A percentile compares a stretch with the other conserved stretches of the same genome.
Conservation (phyloP, 2,797 vertebrate genomes). For the Periparus ater region DNA sequence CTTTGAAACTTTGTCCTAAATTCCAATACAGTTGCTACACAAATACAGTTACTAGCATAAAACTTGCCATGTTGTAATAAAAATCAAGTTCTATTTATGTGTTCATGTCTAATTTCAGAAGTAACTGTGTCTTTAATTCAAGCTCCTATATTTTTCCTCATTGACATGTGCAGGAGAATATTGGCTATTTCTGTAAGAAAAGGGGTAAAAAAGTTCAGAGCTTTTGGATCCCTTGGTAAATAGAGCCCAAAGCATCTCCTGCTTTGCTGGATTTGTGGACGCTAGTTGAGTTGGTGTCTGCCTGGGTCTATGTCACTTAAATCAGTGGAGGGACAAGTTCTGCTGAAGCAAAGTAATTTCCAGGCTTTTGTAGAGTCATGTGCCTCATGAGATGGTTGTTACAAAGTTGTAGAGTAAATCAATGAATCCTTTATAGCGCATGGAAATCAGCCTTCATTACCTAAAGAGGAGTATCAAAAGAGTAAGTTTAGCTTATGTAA, state of each 20-base stretch:
- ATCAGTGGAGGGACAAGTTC: neutral
- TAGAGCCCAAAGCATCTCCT: neutral
- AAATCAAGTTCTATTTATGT: neutral
- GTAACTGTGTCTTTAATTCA: neutral
- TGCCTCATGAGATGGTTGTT: neutral
- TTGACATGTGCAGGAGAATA: neutral
- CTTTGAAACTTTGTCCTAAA: neutral
- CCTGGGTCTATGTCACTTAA: neutral
- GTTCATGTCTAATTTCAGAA: neutral
- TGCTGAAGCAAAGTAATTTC: neutral
- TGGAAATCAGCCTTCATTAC: neutral
- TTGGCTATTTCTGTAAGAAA: neutral
- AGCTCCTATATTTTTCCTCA: neutral
- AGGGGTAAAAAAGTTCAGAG: neutral
- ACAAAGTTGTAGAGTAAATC: neutral
- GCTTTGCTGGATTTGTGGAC: neutral
- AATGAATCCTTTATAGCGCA: neutral
- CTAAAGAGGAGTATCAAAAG: neutral
- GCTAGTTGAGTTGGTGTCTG: neutral
- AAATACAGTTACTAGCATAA: neutral
- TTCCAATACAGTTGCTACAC: neutral
- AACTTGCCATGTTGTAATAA: neutral
- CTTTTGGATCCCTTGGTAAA: neutral
- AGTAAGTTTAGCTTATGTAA: neutral
- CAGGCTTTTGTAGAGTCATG: neutral